Base-by-base conservation (phyloP, 1,140 invertebrate species). In the Druon quercuslanigerum region DNA sequence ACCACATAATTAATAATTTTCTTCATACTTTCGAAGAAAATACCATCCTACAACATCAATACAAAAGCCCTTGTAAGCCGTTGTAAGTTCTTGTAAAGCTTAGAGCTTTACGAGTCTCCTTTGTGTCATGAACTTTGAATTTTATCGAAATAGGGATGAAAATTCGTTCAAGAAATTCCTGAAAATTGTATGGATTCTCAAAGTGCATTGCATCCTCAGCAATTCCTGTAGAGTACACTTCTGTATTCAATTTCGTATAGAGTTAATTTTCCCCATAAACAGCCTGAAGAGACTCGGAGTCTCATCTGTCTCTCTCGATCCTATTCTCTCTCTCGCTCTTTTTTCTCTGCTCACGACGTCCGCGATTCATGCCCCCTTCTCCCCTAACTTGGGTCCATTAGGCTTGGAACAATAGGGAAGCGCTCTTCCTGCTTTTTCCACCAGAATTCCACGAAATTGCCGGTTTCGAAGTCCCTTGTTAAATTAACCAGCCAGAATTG, bases 401-500 rank as follows among this genome's bases (percentile, higher is more conserved):
- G 57, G 57, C 57, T 60, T 60, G 20, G 33, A 60, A 60, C 57
- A 60, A 60, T 60, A 60, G 57, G 20, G 57, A 60, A 8, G 16
- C 57, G 57, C 8, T 57, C 57, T 60, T 60, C 57, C 57, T 33
- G 57, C 57, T 60, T 60, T 25, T 60, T 60, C 57, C 20, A 40
- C 3, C 25, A 60, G 57, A 60, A 60, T 60, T 60, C 57, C 57
- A 60, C 40, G 57, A 60, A 60, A 60, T 40, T 60, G 57, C 57
- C 57, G 57, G 57, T 60, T 60, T 60, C 57, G 14, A 60, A 60
- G 57, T 60, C 20, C 57, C 57, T 60, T 60, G 57, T 60, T 60
- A 60, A 60, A 60, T 60, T 60, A 60, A 60, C 57, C 57, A 60
- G 57, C 57, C 57, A 60, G 57, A 60, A 60, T 60, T 60, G 57